phyloP scores from a whole-genome alignment of 2,113 vertebrate species.

The Potamarius usumacintae region DNA sequence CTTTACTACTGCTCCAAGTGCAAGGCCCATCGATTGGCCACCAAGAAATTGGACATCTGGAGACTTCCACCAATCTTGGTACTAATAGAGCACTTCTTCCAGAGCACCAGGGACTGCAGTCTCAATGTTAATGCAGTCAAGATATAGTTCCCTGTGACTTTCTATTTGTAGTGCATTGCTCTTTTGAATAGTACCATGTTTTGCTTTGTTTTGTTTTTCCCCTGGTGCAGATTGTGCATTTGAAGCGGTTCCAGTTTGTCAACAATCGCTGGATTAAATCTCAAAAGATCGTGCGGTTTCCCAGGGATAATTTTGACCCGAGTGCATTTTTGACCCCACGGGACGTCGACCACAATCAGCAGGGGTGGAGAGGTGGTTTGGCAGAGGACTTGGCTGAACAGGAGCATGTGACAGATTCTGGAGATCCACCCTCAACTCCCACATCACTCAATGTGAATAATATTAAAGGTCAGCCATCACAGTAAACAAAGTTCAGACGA shows the following conservation, averaged over 20 bases:
- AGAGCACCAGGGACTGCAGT: too few relatives aligned
- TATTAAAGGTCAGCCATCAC: conserved; percentile 72
- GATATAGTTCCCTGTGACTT: neutral
- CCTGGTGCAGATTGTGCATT: conserved; percentile 79
- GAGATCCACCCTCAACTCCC: conserved; percentile 69
- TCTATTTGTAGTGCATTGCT: neutral
- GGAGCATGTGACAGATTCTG: conserved; percentile 46
- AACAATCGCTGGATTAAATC: conserved; percentile 91
- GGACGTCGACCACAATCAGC: conserved; percentile 71
- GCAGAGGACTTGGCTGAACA: conserved; percentile 48
- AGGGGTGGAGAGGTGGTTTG: conserved; percentile 62
- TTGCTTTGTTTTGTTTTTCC: neutral
- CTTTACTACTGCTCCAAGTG: conserved; percentile 91
- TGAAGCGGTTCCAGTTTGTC: conserved; percentile 87
- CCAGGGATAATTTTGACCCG: conserved; percentile 83
- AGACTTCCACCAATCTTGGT: conserved; percentile 86
- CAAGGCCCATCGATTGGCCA: conserved; percentile 84
- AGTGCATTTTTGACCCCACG: conserved; percentile 85
- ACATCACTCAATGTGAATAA: conserved; percentile 65
- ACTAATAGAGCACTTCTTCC: conserved; percentile 24
- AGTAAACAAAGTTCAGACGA: neutral
- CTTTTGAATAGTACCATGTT: neutral
- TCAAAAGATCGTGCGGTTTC: conserved; percentile 89
- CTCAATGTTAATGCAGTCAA: neutral
- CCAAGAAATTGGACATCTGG: conserved; percentile 88